Conservation (phyloP, 1,140 invertebrate species). For the Andrena cerasifolii region DNA sequence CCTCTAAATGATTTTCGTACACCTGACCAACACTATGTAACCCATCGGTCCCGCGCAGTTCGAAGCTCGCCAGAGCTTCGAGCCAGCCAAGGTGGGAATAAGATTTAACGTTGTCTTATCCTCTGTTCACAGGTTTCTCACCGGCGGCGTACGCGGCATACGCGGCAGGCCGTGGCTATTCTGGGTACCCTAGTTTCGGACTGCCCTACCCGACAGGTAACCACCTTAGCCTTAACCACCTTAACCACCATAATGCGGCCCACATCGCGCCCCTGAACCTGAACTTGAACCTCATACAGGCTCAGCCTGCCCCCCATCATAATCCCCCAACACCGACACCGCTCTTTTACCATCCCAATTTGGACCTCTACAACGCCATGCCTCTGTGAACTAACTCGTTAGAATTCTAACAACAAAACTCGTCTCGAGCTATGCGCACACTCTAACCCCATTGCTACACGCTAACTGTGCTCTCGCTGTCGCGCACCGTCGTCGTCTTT, state of each 20-base stretch:
- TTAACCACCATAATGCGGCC: conserved; percentile 82
- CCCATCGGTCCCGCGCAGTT: too few species aligned
- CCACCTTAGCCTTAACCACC: conserved; percentile 85
- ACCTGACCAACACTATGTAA: neutral
- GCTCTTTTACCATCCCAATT: conserved; percentile 82
- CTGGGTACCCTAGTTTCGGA: conserved; percentile 97
- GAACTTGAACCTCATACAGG: conserved; percentile 81
- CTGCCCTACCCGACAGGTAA: conserved; percentile 98
- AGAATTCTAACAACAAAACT: conserved; percentile 35
- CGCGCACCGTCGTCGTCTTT: conserved; percentile 19
- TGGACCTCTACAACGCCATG: conserved; percentile 87
- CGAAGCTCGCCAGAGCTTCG: neutral
- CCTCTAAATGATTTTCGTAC: too few species aligned
- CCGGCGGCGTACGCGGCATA: conserved; percentile 96
- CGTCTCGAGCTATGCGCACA: conserved; percentile 74
- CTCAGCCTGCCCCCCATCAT: conserved; percentile 79
- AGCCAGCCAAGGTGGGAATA: neutral
- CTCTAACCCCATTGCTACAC: conserved; percentile 73
- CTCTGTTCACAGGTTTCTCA: conserved; percentile 92
- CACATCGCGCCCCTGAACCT: conserved; percentile 80
- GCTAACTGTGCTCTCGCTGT: conserved; percentile 69
- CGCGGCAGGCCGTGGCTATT: conserved; percentile 96
- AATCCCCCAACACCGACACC: conserved; percentile 84
- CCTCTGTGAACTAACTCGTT: conserved; percentile 88
- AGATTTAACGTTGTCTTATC: conserved; percentile 61